Percentiles rank a stretch among this genome's conserved stretches.
Conservation (phyloP, 1,140 invertebrate species). For the Leguminivora glycinivorella region DNA sequence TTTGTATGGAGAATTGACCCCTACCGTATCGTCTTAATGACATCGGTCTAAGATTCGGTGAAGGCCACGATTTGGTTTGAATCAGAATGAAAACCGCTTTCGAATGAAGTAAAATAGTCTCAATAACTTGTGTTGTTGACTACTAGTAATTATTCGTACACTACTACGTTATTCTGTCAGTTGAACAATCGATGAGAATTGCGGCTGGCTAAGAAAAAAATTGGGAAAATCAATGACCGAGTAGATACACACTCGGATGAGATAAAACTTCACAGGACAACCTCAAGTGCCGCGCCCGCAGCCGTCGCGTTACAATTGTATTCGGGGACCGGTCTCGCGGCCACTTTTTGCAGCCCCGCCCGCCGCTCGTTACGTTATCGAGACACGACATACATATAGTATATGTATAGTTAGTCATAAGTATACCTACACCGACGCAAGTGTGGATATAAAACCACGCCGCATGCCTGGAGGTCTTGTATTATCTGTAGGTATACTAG, state of each 20-base stretch:
- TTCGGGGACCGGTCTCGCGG: slow-evolving; percentile 5
- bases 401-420: not conserved
- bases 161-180: not conserved
- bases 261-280: not conserved
- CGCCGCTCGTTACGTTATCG: slow-evolving; percentile 10
- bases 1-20: too few species aligned
- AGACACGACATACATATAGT: not conserved
- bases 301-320: not conserved
- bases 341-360: slow-evolving; percentile 19
- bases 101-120: too few species aligned
- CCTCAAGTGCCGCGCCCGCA: not conserved
- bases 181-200: not conserved
- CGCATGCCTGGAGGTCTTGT: not conserved
- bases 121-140: slow-evolving; percentile 1
- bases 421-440: not conserved
- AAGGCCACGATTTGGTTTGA: too few species aligned
- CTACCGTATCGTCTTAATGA: too few species aligned
- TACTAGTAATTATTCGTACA: too few species aligned
- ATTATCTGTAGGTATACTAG: too few species aligned
- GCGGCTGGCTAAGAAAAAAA: too few species aligned
- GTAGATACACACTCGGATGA: too few species aligned
- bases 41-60: too few species aligned
- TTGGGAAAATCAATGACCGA: too few species aligned
- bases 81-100: too few species aligned
- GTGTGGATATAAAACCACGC: not conserved